Conservation (phyloP, 1,140 invertebrate species). For the Aphelinus atriplicis region DNA sequence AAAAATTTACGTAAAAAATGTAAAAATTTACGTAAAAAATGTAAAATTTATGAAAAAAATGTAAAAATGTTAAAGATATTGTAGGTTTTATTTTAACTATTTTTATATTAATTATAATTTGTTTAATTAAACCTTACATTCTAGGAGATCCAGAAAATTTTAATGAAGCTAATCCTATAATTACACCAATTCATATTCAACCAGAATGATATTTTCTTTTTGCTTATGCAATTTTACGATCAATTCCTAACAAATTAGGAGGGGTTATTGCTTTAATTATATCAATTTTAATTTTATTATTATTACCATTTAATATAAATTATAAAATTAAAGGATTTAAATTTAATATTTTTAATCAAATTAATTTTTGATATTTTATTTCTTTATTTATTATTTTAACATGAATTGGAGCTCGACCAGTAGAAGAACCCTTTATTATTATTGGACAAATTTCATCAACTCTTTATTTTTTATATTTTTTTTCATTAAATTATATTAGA, state of each 20-base stretch:
- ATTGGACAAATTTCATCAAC: constrained; percentile 70
- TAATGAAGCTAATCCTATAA: constrained; percentile 67
- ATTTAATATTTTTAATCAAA: constrained; percentile 63
- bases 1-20: constrained; percentile 63
- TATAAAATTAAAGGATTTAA: constrained; percentile 56
- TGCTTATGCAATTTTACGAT: constrained; percentile 76
- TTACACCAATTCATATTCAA: constrained; percentile 75
- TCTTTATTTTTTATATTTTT: constrained; percentile 69
- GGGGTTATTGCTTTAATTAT: constrained; percentile 72
- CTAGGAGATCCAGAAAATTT: constrained; percentile 75
- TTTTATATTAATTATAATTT: constrained; percentile 60
- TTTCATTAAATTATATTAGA: constrained; percentile 58
- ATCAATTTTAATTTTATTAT: constrained; percentile 69
- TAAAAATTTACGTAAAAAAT: too few species aligned
- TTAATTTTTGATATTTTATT: constrained; percentile 69
- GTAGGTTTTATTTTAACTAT: constrained; percentile 67
- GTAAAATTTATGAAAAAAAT: too few species aligned
- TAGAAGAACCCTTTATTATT: constrained; percentile 71
- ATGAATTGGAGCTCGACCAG: constrained; percentile 73
- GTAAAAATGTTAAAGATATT: constrained; percentile 68
- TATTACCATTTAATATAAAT: constrained; percentile 59
- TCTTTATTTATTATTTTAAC: constrained; percentile 70
- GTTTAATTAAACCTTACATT: constrained; percentile 63
- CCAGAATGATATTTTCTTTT: constrained; percentile 80
- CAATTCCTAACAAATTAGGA: constrained; percentile 77